Conservation (phyloP, 2,113 vertebrate genomes). For the Carassius auratus region DNA sequence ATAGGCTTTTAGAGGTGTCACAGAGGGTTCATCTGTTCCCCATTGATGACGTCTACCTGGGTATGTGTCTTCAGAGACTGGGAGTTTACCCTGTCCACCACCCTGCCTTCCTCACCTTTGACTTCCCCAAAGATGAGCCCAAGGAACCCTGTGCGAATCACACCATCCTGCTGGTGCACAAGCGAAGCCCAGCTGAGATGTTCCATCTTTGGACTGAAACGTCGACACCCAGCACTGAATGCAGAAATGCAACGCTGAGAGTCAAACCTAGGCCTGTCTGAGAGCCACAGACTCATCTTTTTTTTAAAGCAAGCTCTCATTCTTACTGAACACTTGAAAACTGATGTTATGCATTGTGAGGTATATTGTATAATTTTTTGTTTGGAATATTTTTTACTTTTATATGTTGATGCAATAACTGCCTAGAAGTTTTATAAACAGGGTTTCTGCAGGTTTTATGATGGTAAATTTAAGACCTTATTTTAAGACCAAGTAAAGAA, state of each 20-base stretch:
- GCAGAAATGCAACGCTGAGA: slow-evolving; percentile 60
- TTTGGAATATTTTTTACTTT: neutral
- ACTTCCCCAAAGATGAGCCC: slow-evolving; percentile 56
- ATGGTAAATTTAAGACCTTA: too few relatives aligned
- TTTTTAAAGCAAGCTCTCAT: neutral
- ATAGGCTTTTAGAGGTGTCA: slow-evolving; percentile 64
- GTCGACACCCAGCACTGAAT: slow-evolving; percentile 47
- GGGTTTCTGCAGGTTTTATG: too few relatives aligned
- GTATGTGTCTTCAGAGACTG: slow-evolving; percentile 76
- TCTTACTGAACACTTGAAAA: neutral
- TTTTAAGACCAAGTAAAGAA: too few relatives aligned
- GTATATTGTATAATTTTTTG: neutral
- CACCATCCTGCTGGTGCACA: slow-evolving; percentile 72
- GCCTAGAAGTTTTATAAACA: too few relatives aligned
- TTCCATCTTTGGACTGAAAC: slow-evolving; percentile 63
- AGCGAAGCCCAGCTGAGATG: slow-evolving; percentile 64
- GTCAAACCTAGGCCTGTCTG: neutral
- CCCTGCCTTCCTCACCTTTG: slow-evolving; percentile 75
- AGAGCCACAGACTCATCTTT: neutral
- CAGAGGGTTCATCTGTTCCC: slow-evolving; percentile 73
- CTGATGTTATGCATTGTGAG: too few relatives aligned
- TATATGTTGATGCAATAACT: neutral
- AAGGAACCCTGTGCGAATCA: slow-evolving; percentile 66
- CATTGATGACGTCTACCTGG: slow-evolving; percentile 78
- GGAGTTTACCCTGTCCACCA: slow-evolving; percentile 63